Evolutionary conservation across 2,888 invertebrate genomes (phyloP).

Genomic region (Drosophila anomalata): DNA sequence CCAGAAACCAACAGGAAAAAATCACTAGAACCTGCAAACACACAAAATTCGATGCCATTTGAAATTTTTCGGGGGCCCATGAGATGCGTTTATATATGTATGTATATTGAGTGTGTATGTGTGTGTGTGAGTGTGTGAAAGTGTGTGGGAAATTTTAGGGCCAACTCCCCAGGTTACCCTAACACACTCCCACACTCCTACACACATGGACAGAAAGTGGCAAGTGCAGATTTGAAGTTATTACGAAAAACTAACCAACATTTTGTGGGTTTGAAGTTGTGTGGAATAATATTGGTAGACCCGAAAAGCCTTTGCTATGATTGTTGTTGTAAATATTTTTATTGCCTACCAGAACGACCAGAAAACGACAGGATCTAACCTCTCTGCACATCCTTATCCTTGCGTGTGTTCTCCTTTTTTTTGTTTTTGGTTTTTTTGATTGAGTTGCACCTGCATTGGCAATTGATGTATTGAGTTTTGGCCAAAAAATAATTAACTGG

Average conservation of each 20-base stretch:
- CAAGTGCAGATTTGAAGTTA: constrained; percentile 83
- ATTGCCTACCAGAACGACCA: constrained; percentile 17
- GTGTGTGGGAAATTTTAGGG: constrained; percentile 29
- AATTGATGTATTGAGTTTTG: constrained; percentile 40
- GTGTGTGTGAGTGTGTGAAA: constrained; percentile 6
- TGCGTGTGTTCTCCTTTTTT: neutral
- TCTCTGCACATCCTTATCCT: neutral
- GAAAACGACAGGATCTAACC: constrained; percentile 5
- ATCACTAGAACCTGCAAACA: constrained; percentile 25
- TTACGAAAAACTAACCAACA: constrained; percentile 83
- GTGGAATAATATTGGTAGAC: constrained; percentile 83
- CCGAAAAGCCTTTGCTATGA: constrained; percentile 75
- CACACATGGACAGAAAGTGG: constrained; percentile 63
- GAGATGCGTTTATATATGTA: constrained; percentile 16
- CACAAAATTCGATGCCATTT: constrained; percentile 65
- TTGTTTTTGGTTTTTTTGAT: constrained; percentile 9
- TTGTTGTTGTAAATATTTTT: constrained; percentile 53
- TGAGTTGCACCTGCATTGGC: constrained; percentile 34
- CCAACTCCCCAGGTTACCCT: constrained; percentile 6
- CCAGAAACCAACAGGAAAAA: constrained; percentile 19
- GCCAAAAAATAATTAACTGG: constrained; percentile 40
- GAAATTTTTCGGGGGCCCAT: constrained; percentile 50
- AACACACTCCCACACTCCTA: neutral
- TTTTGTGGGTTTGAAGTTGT: constrained; percentile 83
- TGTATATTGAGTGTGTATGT: constrained; percentile 8